Conservation (phyloP, 2,888 invertebrate genomes). For the Brachynemurus nebulosus region DNA sequence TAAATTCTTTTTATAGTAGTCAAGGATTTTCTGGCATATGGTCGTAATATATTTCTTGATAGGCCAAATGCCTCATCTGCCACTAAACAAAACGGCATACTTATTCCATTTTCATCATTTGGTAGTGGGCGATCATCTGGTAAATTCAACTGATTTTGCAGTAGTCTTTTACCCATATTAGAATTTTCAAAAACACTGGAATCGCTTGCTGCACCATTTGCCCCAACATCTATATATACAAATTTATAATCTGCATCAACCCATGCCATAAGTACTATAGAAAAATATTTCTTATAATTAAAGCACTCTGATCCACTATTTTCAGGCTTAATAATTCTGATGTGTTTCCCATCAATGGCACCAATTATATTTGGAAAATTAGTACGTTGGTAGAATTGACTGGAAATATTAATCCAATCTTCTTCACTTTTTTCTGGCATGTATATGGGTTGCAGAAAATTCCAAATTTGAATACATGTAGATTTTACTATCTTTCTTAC, state of each 20-base stretch:
- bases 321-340: slow-evolving; percentile 19
- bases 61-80: slow-evolving; percentile 24
- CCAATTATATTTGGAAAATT: slow-evolving; percentile 25
- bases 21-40: slow-evolving; percentile 21
- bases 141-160: slow-evolving; percentile 17
- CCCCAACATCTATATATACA: slow-evolving; percentile 19
- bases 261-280: slow-evolving; percentile 16
- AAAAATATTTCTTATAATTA: slow-evolving; percentile 22
- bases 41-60: slow-evolving; percentile 21
- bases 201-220: slow-evolving; percentile 20
- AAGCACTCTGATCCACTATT: slow-evolving; percentile 20
- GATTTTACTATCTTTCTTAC: slow-evolving; percentile 20
- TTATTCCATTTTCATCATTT: slow-evolving; percentile 19
- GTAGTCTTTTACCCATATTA: slow-evolving; percentile 19
- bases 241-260: slow-evolving; percentile 18
- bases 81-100: slow-evolving; percentile 21
- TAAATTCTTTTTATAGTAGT: slow-evolving; percentile 15
- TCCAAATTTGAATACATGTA: slow-evolving; percentile 22
- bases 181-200: slow-evolving; percentile 21
- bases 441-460: slow-evolving; percentile 14
- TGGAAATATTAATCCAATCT: slow-evolving; percentile 21
- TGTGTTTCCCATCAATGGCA: slow-evolving; percentile 23
- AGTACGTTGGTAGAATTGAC: slow-evolving; percentile 19
- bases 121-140: slow-evolving; percentile 18
- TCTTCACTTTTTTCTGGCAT: slow-evolving; percentile 14